Percentiles rank a stretch among this genome's conserved stretches.
These are phyloP conservation scores for Scaptomyza reducta DNA, from an alignment of 2,888 invertebrate species.

Conservation along the genomic window DNA sequence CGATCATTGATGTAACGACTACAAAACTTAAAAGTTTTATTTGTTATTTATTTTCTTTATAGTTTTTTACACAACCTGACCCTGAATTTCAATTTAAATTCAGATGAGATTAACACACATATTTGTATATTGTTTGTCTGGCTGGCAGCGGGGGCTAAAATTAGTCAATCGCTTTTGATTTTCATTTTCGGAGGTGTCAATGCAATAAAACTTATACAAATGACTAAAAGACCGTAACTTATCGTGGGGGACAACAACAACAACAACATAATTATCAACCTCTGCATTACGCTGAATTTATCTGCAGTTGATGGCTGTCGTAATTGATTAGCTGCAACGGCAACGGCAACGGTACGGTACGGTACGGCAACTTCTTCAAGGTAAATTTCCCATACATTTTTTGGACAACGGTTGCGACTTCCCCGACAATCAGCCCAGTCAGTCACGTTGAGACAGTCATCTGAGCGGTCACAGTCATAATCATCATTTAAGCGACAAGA, in stretches of 20 bases:
- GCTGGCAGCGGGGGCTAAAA: not conserved
- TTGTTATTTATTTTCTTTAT: not conserved
- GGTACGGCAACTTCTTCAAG: conserved; percentile 17
- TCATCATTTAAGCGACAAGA: conserved; percentile 11
- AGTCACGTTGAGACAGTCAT: conserved; percentile 19
- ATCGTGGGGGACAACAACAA: conserved; percentile 1
- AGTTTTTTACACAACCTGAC: conserved; percentile 10
- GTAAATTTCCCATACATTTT: conserved; percentile 31
- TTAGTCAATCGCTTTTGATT: conserved; percentile 23
- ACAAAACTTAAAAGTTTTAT: not conserved
- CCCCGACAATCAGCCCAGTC: not conserved
- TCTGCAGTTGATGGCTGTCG: conserved; percentile 24
- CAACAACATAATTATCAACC: not conserved
- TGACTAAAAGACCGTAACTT: conserved; percentile 2
- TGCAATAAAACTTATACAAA: conserved; percentile 18
- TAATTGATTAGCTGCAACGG: conserved; percentile 35
- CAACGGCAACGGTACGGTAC: too few species aligned
- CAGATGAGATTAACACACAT: conserved; percentile 23
- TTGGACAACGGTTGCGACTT: conserved; percentile 21
- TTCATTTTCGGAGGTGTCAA: conserved; percentile 17
- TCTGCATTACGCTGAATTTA: conserved; percentile 35
- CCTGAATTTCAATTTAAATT: conserved; percentile 14
- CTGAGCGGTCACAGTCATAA: conserved; percentile 19
- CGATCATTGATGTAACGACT: not conserved
- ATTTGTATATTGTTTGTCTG: conserved; percentile 4